Percentiles rank a stretch among this genome's conserved stretches.
These are phyloP conservation scores for Rhorus exstirpatorius DNA, from an alignment of 2,888 invertebrate genomes.

Conservation along the genomic window DNA sequence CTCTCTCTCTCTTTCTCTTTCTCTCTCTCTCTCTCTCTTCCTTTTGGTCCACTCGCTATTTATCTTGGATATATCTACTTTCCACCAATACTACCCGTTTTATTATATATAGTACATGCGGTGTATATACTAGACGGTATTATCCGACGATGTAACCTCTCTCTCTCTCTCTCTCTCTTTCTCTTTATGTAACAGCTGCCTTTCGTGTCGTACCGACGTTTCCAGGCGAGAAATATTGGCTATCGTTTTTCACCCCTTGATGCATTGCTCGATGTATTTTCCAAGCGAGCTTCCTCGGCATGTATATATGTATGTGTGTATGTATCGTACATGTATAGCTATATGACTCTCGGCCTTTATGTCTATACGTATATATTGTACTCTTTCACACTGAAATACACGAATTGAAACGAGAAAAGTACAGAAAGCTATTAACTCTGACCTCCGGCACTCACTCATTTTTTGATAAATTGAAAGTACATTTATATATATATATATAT, in stretches of 20 bases:
- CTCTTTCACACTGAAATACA: constrained; percentile 40
- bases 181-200: constrained; percentile 63
- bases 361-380: constrained; percentile 20
- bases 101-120: constrained; percentile 36
- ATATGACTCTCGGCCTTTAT: constrained; percentile 7
- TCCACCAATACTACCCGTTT: constrained; percentile 18
- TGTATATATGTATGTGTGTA: not conserved
- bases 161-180: constrained; percentile 23
- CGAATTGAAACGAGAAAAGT: constrained; percentile 59
- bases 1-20: not conserved
- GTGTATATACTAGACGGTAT: constrained; percentile 41
- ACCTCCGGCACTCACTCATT: constrained; percentile 24
- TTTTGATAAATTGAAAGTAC: constrained; percentile 55
- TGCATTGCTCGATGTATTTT: constrained; percentile 67
- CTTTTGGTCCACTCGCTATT: constrained; percentile 28
- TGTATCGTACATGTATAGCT: constrained; percentile 4
- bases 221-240: constrained; percentile 69
- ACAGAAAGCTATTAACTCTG: constrained; percentile 57
- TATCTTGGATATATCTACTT: constrained; percentile 25
- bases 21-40: constrained; percentile 5
- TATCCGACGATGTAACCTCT: constrained; percentile 49
- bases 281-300: constrained; percentile 35
- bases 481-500: constrained; percentile 4
- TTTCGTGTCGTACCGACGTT: constrained; percentile 67
- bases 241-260: constrained; percentile 69